Evolutionary conservation across 2,113 vertebrate species (phyloP).

Genomic region (Hymenochirus boettgeri): DNA sequence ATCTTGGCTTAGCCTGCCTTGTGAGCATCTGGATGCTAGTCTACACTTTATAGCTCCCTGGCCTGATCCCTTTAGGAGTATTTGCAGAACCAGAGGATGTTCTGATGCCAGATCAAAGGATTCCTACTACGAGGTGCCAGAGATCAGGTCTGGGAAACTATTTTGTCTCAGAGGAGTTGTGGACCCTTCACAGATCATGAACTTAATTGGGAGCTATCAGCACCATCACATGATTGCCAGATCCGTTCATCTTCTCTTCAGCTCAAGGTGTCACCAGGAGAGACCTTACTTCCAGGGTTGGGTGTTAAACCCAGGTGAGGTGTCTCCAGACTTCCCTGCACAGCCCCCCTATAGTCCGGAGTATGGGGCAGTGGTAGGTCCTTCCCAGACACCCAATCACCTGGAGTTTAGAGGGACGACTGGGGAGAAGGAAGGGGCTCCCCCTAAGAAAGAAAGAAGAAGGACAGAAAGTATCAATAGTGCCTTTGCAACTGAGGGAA

Average conservation of each 20-base stretch:
- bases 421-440: constrained; percentile 68
- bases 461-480: constrained; percentile 89
- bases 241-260: constrained; percentile 77
- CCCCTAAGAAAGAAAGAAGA: constrained; percentile 85
- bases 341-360: constrained; percentile 61
- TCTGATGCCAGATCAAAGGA: constrained; percentile 10
- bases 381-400: constrained; percentile 60
- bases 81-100: background rate
- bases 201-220: constrained; percentile 87
- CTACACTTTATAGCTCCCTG: background rate
- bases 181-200: constrained; percentile 65
- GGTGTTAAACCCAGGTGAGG: constrained; percentile 79
- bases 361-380: constrained; percentile 48
- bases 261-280: constrained; percentile 78
- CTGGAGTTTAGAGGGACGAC: constrained; percentile 72
- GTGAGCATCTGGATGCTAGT: constrained; percentile 16
- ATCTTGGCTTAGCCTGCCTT: constrained; percentile 20
- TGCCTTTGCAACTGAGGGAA: constrained; percentile 80
- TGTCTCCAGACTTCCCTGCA: constrained; percentile 68
- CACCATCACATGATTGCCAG: constrained; percentile 83
- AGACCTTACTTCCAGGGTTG: constrained; percentile 81
- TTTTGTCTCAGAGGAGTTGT: background rate
- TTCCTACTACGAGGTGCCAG: constrained; percentile 12
- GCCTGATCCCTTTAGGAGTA: background rate
- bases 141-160: too few relatives aligned